phyloP scores from a whole-genome alignment of 2,888 invertebrate genomes.

The Drosophila peninsularis region DNA sequence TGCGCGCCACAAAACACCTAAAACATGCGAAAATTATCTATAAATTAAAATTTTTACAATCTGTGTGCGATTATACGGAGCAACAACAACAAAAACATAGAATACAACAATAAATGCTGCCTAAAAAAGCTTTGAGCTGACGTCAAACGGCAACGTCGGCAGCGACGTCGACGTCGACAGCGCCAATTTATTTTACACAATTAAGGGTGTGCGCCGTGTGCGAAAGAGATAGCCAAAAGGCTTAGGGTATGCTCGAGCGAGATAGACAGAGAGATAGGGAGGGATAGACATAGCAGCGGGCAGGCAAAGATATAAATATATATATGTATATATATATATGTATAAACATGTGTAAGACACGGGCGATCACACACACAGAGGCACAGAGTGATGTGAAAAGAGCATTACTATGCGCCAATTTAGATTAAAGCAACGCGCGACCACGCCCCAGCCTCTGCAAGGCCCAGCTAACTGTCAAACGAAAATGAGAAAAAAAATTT shows the following conservation, averaged over 20 bases:
- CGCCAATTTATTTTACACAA: slow-evolving; percentile 82
- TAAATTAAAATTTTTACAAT: slow-evolving; percentile 82
- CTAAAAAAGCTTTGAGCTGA: slow-evolving; percentile 79
- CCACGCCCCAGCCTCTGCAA: slow-evolving; percentile 63
- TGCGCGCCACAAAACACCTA: slow-evolving; percentile 43
- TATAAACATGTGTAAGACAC: slow-evolving; percentile 58
- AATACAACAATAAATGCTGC: slow-evolving; percentile 58
- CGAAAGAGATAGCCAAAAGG: slow-evolving; percentile 15
- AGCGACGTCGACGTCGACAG: slow-evolving; percentile 55
- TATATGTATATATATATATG: slow-evolving; percentile 19
- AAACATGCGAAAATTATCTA: slow-evolving; percentile 81
- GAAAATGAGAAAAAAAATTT: slow-evolving; percentile 5
- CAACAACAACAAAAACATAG: slow-evolving; percentile 33
- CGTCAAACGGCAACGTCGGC: slow-evolving; percentile 68
- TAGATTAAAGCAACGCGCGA: slow-evolving; percentile 72
- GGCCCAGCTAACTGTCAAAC: slow-evolving; percentile 50
- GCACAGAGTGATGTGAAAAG: slow-evolving; percentile 31
- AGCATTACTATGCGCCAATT: slow-evolving; percentile 79
- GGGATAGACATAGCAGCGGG: slow-evolving; percentile 18
- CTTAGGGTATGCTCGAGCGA: slow-evolving; percentile 11
- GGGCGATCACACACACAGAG: slow-evolving; percentile 57
- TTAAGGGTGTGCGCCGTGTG: slow-evolving; percentile 73
- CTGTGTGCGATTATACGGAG: slow-evolving; percentile 74
- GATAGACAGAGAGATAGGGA: slow-evolving; percentile 2
- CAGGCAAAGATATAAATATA: slow-evolving; percentile 20